These are phyloP conservation scores for Cactoblastis cactorum DNA, from an alignment of 2,888 invertebrate genomes.

Conservation along the genomic window DNA sequence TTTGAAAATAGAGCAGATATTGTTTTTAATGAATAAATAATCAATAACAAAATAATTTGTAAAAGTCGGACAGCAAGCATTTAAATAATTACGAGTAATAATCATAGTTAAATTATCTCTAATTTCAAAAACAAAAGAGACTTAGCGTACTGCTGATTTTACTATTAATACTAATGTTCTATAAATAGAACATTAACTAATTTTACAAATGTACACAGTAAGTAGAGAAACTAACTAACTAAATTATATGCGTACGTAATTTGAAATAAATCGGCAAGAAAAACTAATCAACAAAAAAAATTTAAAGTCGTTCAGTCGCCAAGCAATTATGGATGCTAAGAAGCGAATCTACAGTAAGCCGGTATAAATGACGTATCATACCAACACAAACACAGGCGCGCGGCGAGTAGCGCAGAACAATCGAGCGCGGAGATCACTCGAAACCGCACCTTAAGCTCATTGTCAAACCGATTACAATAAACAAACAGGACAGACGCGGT, in stretches of 20 bases:
- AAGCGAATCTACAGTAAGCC: conserved; percentile 75
- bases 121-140: no score
- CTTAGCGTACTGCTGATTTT: no score
- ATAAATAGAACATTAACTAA: no score
- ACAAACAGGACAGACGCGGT: conserved; percentile 79
- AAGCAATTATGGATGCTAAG: conserved; percentile 75
- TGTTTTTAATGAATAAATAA: no score
- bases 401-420: conserved; percentile 68
- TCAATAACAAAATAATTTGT: no score
- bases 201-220: no score
- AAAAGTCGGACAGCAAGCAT: no score
- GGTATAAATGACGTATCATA: conserved; percentile 76
- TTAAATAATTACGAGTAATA: no score
- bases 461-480: conserved; percentile 80
- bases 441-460: conserved; percentile 80
- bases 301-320: conserved; percentile 65
- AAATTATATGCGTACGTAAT: conserved; percentile 4
- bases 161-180: no score
- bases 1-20: no score
- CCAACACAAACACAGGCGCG: conserved; percentile 69
- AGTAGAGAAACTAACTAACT: no score
- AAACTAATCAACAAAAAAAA: conserved; percentile 58
- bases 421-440: conserved; percentile 72
- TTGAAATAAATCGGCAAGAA: conserved; percentile 35
- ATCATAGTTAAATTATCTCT: no score